Evolutionary conservation across 2,113 vertebrate species (phyloP).

Genomic region (Ciconia boyciana): DNA sequence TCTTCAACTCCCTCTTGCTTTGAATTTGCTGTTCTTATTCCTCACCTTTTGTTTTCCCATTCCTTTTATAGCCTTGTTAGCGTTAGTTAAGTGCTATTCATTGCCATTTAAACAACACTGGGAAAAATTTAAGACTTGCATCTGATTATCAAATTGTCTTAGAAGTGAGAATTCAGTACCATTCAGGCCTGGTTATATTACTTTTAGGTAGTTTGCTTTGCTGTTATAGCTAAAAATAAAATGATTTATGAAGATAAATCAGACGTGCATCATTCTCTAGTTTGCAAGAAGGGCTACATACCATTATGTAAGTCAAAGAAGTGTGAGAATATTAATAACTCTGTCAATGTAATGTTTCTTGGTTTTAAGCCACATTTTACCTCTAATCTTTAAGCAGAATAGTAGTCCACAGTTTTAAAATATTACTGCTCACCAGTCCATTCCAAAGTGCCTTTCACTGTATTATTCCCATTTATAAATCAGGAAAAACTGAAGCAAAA

Average conservation of each 20-base stretch:
- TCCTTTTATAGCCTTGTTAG: conserved; percentile 54
- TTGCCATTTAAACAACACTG: conserved; percentile 30
- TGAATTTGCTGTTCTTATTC: conserved; percentile 29
- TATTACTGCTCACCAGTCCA: not conserved
- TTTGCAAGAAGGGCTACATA: not conserved
- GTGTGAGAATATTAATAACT: not conserved
- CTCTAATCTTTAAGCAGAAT: not conserved
- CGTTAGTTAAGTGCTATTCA: conserved; percentile 35
- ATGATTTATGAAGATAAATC: not conserved
- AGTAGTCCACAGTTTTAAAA: not conserved
- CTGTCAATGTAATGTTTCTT: not conserved
- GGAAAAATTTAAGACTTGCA: not conserved
- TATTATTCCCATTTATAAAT: not conserved
- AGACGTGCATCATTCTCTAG: not conserved
- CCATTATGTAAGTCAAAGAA: not conserved
- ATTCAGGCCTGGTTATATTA: not conserved
- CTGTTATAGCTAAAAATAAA: not conserved
- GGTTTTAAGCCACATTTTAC: not conserved
- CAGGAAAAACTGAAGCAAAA: not conserved
- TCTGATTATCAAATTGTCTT: conserved; percentile 1
- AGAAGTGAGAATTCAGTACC: conserved; percentile 24
- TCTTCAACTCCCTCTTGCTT: conserved; percentile 38
- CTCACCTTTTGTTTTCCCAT: conserved; percentile 22
- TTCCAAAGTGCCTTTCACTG: not conserved
- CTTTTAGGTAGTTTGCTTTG: not conserved